Conservation (phyloP, 2,113 vertebrate genomes). For the Gyps fulvus region DNA sequence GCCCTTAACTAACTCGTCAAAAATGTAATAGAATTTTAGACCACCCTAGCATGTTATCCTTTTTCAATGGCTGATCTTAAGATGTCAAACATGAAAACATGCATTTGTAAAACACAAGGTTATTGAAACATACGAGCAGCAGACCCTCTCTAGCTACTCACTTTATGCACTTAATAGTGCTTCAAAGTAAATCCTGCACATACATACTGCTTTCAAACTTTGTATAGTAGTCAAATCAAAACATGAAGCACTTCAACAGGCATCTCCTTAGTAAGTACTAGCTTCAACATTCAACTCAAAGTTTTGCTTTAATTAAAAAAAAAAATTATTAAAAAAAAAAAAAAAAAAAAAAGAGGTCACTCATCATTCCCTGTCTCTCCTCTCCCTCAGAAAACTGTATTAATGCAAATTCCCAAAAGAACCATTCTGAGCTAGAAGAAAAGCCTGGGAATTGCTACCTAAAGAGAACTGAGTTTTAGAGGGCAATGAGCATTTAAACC, state of each 20-base stretch:
- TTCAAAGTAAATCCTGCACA: not conserved
- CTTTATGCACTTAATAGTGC: not conserved
- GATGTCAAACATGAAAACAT: not conserved
- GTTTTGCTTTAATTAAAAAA: not conserved
- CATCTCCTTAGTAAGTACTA: not conserved
- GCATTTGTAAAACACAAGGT: not conserved
- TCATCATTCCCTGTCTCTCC: not conserved
- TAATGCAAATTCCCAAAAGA: not conserved
- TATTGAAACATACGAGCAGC: not conserved
- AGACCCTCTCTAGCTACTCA: not conserved
- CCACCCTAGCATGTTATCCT: not conserved
- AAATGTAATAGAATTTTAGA: not conserved
- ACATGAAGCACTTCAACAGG: not conserved
- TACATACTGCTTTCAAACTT: not conserved
- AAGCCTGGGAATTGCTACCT: constrained; percentile 53
- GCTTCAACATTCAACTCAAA: not conserved
- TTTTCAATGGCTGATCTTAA: not conserved
- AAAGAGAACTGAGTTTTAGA: not conserved
- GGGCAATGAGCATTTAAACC: not conserved
- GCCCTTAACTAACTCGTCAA: not conserved
- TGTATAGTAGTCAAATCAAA: not conserved
- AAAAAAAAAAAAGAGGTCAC: not conserved
- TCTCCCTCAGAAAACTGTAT: not conserved
- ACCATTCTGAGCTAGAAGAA: not conserved
- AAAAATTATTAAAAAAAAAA: too few species aligned